Evolutionary conservation across 2,888 invertebrate genomes (phyloP).

Genomic region (Synanthedon myopaeformis): DNA sequence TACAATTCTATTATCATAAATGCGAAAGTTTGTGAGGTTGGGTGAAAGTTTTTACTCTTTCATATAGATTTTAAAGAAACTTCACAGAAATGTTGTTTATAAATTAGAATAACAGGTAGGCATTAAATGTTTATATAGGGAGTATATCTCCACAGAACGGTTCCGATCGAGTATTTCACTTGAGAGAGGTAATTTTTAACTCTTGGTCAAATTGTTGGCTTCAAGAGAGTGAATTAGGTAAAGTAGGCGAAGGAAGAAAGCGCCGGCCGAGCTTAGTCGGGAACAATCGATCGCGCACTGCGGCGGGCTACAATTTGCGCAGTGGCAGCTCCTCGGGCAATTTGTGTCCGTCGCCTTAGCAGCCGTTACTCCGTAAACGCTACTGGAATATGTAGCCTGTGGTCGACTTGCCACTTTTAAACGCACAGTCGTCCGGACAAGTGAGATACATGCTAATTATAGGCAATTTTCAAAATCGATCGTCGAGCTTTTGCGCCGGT

Average conservation of each 20-base stretch:
- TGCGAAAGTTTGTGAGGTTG: too few relatives aligned
- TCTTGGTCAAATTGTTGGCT: too few relatives aligned
- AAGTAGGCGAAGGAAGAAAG: too few relatives aligned
- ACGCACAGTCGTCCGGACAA: constrained; percentile 54
- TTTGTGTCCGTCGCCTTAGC: constrained; percentile 62
- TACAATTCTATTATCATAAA: too few relatives aligned
- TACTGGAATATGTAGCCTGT: constrained; percentile 66
- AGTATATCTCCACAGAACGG: neutral
- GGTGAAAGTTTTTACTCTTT: too few relatives aligned
- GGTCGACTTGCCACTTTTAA: constrained; percentile 58
- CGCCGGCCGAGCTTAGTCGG: constrained; percentile 2
- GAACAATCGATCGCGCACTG: constrained; percentile 45
- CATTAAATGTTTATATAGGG: too few relatives aligned
- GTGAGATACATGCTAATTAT: constrained; percentile 67
- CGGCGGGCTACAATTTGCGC: constrained; percentile 54
- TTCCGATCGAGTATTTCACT: neutral
- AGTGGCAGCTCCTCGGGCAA: constrained; percentile 60
- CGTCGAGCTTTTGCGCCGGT: constrained; percentile 55
- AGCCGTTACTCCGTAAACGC: constrained; percentile 66
- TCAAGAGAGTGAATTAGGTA: too few relatives aligned
- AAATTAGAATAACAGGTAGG: too few relatives aligned
- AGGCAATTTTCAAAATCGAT: constrained; percentile 69
- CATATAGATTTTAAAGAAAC: too few relatives aligned
- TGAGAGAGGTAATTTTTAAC: too few relatives aligned
- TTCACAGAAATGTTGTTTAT: too few relatives aligned